Percentiles rank a stretch among this genome's conserved stretches.
Conservation (phyloP, 2,797 vertebrate genomes). For the Echiichthys vipera region DNA sequence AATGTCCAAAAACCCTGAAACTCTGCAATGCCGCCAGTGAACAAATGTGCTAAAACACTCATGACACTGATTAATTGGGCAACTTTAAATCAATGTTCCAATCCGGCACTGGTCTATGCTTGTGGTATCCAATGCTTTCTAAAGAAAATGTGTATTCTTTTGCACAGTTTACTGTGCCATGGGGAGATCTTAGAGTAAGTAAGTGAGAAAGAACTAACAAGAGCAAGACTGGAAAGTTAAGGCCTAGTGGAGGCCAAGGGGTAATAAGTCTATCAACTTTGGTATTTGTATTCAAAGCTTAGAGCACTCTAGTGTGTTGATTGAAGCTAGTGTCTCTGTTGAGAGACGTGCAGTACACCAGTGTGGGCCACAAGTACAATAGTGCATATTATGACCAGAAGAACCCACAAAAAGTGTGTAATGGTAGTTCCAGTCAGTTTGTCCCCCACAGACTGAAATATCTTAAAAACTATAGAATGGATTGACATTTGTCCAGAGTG, state of each 20-base stretch:
- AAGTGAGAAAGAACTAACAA: slow-evolving; percentile 2
- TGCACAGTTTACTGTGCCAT: slow-evolving; percentile 25
- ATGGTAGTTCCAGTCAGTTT: no score
- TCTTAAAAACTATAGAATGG: no score
- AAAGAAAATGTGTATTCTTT: slow-evolving; percentile 45
- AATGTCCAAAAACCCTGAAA: slow-evolving; percentile 27
- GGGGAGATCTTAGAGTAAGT: slow-evolving; percentile 22
- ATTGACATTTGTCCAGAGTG: no score
- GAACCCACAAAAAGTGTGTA: not conserved
- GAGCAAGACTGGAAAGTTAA: not conserved
- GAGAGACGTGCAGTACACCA: not conserved
- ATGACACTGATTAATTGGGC: slow-evolving; percentile 37
- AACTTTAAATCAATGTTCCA: slow-evolving; percentile 50
- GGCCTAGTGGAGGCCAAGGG: slow-evolving; percentile 15
- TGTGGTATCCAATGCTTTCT: slow-evolving; percentile 6
- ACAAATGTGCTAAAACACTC: slow-evolving; percentile 42
- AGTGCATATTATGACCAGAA: not conserved
- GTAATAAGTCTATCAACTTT: slow-evolving; percentile 28
- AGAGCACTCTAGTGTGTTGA: slow-evolving; percentile 5
- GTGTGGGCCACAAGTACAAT: not conserved
- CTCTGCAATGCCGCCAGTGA: slow-evolving; percentile 13
- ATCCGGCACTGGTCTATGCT: slow-evolving; percentile 10
- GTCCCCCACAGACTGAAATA: no score
- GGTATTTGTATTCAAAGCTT: slow-evolving; percentile 28
- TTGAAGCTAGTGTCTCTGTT: not conserved